Evolutionary conservation across 2,113 vertebrate genomes (phyloP), one percentile per base, ranked within the genome.

Genomic region (Jacana jacana): DNA sequence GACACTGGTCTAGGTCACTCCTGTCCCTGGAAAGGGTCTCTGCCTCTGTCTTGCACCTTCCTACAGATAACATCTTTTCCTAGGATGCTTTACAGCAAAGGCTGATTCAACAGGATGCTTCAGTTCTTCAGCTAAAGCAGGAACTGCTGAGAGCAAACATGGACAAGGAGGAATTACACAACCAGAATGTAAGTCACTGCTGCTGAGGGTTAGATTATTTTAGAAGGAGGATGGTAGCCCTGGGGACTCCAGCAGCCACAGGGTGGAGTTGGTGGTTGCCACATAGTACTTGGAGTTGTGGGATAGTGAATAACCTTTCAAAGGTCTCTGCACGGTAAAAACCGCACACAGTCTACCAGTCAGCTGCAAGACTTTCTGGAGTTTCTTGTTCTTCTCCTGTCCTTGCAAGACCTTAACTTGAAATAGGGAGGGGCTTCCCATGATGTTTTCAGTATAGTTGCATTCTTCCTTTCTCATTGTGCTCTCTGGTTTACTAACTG

Each of bases 61-160:
- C 35, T 57, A 85, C 58, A 84, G 44, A 58, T 11, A 15, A 55
- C 18, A 0, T 89, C 30, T 96, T 94, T 97, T 61, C 84, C 57
- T 91, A 99, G 99, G 99, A 99, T 46, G 99, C 99, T 40, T 98
- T 99, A 94, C 99, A 99, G 97, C 99, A 99, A 95, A 98, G 99
- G 79, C 95, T 99, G 95, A 93, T 98, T 65, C 97, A 98, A 82
- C 99, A 99, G 97, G 99, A 99, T 24, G 93, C 98, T 3, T 96
- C 98, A 1, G 99, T 99, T 30, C 98, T 99, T 84, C 99, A 99
- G 97, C 98, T 99, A 75, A 99, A 99, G 97, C 99, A 99, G 93
- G 99, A 99, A 69, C 98, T 99, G 63, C 98, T 99, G 85, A 97
- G 99, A 93, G 98, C 98, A 75, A 98, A 97, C 95, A 99, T 99